Conservation (phyloP, 2,888 invertebrate species). For the Galerucella nymphaeae region DNA sequence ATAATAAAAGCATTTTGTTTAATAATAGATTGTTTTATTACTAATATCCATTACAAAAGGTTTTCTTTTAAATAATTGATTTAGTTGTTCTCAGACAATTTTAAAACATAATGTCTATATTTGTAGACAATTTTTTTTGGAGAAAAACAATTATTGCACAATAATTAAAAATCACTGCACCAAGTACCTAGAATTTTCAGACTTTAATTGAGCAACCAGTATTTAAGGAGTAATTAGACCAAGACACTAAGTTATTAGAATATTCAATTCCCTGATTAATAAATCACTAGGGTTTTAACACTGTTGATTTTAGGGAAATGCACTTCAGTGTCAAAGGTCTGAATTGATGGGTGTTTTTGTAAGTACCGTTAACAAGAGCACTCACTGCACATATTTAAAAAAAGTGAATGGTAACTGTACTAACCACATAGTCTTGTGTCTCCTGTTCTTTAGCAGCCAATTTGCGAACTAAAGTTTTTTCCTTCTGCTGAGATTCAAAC, state of each 20-base stretch:
- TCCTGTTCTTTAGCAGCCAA: conserved; percentile 97
- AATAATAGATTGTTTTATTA: conserved; percentile 1
- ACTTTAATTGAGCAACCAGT: conserved; percentile 14
- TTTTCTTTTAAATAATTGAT: not conserved
- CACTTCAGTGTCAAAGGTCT: conserved; percentile 36
- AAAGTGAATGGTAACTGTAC: conserved; percentile 62
- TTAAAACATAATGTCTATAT: not conserved
- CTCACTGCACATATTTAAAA: conserved; percentile 56
- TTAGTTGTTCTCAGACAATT: not conserved
- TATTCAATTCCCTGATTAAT: conserved; percentile 26
- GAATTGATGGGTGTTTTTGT: conserved; percentile 29
- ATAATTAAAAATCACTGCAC: conserved; percentile 24
- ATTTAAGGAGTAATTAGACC: conserved; percentile 12
- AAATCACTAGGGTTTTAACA: conserved; percentile 26
- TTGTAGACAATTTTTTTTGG: not conserved
- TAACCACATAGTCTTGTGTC: conserved; percentile 94
- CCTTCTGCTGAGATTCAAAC: conserved; percentile 88
- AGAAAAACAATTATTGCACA: conserved; percentile 21
- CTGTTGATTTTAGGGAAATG: conserved; percentile 27
- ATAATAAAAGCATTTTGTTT: not conserved
- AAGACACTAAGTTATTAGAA: conserved; percentile 27
- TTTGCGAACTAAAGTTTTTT: conserved; percentile 91
- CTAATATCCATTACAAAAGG: not conserved
- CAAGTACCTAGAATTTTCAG: conserved; percentile 14
- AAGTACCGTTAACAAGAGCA: conserved; percentile 32